Evolutionary conservation across 23 tunicate species (phyloP).

Genomic region (Styela plicata): DNA sequence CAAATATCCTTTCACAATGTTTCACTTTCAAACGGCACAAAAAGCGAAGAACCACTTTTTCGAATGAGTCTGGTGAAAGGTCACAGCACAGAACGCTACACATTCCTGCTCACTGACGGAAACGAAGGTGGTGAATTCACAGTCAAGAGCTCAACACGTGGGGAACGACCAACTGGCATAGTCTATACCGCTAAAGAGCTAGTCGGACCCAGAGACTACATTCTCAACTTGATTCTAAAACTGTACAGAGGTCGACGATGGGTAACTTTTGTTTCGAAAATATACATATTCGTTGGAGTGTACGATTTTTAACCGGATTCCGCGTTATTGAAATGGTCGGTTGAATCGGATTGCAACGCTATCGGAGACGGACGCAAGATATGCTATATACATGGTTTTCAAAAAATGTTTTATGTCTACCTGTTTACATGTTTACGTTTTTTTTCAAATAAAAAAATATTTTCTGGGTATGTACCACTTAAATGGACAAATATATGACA

Average conservation of each 20-base stretch:
- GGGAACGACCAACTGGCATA: constrained; percentile 56
- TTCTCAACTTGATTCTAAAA: constrained; percentile 68
- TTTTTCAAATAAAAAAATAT: no score
- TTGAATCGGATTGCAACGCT: no score
- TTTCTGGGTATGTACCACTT: no score
- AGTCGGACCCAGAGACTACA: constrained; percentile 67
- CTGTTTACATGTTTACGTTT: no score
- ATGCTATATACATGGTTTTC: no score
- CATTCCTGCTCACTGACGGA: constrained; percentile 65
- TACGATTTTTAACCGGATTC: constrained; percentile 46
- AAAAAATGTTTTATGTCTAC: no score
- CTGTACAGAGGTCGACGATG: constrained; percentile 61
- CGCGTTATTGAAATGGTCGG: no score
- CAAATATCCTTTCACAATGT: constrained; percentile 83
- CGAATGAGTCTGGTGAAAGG: constrained; percentile 46
- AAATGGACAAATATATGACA: no score
- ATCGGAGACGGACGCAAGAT: no score
- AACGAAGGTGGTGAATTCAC: constrained; percentile 59
- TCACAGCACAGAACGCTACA: constrained; percentile 54
- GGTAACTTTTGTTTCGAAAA: constrained; percentile 59
- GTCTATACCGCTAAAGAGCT: constrained; percentile 65
- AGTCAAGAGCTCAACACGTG: constrained; percentile 35
- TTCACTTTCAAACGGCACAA: constrained; percentile 41
- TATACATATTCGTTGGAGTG: constrained; percentile 68
- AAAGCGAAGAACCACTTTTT: constrained; percentile 51